A percentile compares a stretch with the other conserved stretches of the same genome.
These are phyloP conservation scores for Alitta virens DNA, from an alignment of 2,888 invertebrate genomes.

Conservation along the genomic window DNA sequence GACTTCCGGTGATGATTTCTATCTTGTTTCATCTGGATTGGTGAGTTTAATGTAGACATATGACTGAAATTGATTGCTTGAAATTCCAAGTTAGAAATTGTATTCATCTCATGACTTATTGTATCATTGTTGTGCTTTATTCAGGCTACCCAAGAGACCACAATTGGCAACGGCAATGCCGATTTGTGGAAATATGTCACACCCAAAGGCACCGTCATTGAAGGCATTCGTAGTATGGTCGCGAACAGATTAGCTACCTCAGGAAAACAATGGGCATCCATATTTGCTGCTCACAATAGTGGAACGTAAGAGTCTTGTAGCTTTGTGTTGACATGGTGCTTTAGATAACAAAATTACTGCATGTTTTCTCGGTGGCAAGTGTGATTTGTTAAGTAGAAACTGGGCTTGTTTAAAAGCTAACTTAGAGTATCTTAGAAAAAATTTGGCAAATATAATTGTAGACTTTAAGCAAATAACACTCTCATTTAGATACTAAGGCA, in stretches of 20 bases:
- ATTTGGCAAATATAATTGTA: too few species aligned
- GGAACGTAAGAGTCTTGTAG: constrained; percentile 17
- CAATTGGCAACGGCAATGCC: constrained; percentile 73
- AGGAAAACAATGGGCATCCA: constrained; percentile 72
- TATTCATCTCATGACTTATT: too few species aligned
- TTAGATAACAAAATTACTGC: too few species aligned
- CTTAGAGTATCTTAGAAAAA: too few species aligned
- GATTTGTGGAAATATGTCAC: constrained; percentile 69
- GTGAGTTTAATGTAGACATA: constrained; percentile 38
- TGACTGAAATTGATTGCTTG: too few species aligned
- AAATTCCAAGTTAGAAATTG: too few species aligned
- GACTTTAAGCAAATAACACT: too few species aligned
- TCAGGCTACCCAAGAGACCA: constrained; percentile 71
- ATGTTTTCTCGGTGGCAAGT: too few species aligned
- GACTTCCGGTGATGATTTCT: constrained; percentile 81
- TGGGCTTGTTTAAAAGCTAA: too few species aligned
- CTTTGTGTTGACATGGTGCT: not conserved
- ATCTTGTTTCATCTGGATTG: constrained; percentile 67
- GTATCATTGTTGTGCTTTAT: too few species aligned
- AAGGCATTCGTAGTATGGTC: constrained; percentile 76
- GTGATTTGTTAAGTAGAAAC: too few species aligned
- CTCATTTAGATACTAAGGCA: too few species aligned
- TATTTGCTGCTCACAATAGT: constrained; percentile 61
- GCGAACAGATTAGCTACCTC: constrained; percentile 77
- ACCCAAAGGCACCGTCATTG: constrained; percentile 65